Evolutionary conservation across 2,113 vertebrate genomes (phyloP).

Genomic region (Sinocyclocheilus rhinocerous): DNA sequence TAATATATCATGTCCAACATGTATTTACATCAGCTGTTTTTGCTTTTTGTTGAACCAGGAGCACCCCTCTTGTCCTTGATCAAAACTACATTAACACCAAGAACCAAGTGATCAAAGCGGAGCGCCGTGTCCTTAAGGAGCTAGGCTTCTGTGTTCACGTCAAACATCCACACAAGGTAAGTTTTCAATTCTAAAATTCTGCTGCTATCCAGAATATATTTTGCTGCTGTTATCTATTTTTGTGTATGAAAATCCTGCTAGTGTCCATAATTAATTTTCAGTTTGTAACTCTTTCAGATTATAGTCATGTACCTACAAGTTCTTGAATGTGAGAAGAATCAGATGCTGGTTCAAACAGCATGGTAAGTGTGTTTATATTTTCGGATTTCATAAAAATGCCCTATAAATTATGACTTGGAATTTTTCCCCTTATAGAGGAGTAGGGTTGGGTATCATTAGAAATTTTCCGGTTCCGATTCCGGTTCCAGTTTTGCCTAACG

Average conservation of each 20-base stretch:
- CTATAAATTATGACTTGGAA: constrained; percentile 13
- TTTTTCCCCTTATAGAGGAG: background rate
- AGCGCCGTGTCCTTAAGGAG: constrained; percentile 97
- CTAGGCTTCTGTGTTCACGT: constrained; percentile 99
- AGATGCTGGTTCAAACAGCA: constrained; percentile 97
- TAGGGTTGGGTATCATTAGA: no score
- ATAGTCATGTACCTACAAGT: constrained; percentile 99
- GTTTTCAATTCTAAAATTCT: constrained; percentile 56
- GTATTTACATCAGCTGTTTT: background rate
- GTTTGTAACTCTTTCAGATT: constrained; percentile 77
- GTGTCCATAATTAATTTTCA: background rate
- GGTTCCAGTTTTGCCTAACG: no score
- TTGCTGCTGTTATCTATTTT: background rate
- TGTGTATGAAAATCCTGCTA: background rate
- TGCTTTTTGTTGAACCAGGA: constrained; percentile 84
- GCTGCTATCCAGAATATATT: background rate
- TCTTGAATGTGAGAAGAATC: constrained; percentile 98
- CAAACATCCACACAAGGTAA: constrained; percentile 99
- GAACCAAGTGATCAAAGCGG: constrained; percentile 99
- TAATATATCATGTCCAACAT: background rate
- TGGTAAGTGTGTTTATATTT: constrained; percentile 84
- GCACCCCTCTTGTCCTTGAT: constrained; percentile 97
- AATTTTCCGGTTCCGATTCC: no score
- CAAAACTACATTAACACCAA: constrained; percentile 99
- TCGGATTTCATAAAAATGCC: background rate